A percentile compares a stretch with the other conserved stretches of the same genome.
These are phyloP conservation scores for Hippocampus comes DNA, from an alignment of 2,113 vertebrate genomes.

Conservation along the genomic window DNA sequence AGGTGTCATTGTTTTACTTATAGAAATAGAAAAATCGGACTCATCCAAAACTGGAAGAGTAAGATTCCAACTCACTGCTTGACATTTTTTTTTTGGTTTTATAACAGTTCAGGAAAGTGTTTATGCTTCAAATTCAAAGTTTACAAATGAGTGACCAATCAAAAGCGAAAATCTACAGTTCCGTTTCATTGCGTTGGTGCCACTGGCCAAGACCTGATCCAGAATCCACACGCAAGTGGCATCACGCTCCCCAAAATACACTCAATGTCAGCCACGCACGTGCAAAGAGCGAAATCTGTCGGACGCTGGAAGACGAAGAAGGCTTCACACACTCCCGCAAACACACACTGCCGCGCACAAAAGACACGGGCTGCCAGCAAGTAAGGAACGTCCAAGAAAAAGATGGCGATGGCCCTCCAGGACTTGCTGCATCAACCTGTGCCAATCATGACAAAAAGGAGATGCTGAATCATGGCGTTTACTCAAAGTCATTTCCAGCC, in stretches of 20 bases:
- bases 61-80: too few relatives aligned
- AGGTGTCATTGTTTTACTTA: too few relatives aligned
- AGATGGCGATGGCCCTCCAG: constrained; percentile 14
- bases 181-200: not conserved
- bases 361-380: constrained; percentile 17
- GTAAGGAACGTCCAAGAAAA: constrained; percentile 13
- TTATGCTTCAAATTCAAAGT: not conserved
- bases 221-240: not conserved
- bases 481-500: constrained; percentile 32
- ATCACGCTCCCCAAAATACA: constrained; percentile 2
- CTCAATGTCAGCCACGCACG: not conserved
- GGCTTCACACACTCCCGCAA: constrained; percentile 9
- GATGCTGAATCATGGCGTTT: constrained; percentile 44
- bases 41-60: too few relatives aligned
- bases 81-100: too few relatives aligned
- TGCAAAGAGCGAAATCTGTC: not conserved
- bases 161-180: not conserved
- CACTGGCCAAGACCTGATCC: not conserved
- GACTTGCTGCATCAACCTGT: constrained; percentile 18
- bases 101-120: not conserved
- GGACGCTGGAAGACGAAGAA: constrained; percentile 13
- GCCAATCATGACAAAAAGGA: constrained; percentile 38
- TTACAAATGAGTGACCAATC: not conserved
- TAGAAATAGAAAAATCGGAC: too few relatives aligned
- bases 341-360: not conserved